Evolutionary conservation across 30 jellyfish, hydroid and myxozoan species (phyloP).

Genomic region (Phacellophora camtschatica): DNA sequence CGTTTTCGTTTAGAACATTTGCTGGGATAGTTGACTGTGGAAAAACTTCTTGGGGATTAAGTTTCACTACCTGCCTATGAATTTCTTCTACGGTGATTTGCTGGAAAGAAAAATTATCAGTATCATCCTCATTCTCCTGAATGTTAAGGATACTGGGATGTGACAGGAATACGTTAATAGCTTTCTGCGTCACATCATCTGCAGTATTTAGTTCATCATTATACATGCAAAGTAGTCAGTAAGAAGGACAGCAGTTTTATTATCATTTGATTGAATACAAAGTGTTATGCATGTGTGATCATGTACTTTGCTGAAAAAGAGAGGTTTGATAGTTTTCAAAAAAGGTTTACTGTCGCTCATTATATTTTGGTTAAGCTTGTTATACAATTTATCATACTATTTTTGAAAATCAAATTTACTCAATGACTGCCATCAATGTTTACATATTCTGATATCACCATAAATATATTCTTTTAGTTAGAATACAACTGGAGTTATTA

Average conservation of each 20-base stretch:
- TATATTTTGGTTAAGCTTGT: too few relatives aligned
- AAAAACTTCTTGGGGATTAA: slow-evolving; percentile 5
- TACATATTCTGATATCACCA: too few relatives aligned
- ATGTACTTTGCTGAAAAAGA: too few relatives aligned
- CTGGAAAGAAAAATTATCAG: not conserved
- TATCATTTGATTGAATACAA: not conserved
- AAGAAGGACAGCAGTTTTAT: not conserved
- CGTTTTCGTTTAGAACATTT: not conserved
- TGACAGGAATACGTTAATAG: not conserved
- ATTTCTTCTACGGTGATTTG: slow-evolving; percentile 4
- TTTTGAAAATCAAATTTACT: too few relatives aligned
- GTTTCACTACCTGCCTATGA: not conserved
- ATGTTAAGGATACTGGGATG: not conserved
- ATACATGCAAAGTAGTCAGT: slow-evolving; percentile 1
- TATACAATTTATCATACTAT: too few relatives aligned
- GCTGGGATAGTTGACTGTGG: slow-evolving; percentile 26
- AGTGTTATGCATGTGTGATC: too few relatives aligned
- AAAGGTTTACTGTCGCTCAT: too few relatives aligned
- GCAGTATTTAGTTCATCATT: not conserved
- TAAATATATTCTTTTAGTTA: too few relatives aligned
- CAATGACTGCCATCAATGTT: too few relatives aligned
- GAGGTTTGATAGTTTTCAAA: too few relatives aligned
- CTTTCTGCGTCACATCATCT: not conserved
- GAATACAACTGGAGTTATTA: too few relatives aligned
- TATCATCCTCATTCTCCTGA: not conserved